A percentile compares a stretch with the other conserved stretches of the same genome.
phyloP scores from a whole-genome alignment of 2,888 invertebrate genomes.

The Drosophila stalkeri region DNA sequence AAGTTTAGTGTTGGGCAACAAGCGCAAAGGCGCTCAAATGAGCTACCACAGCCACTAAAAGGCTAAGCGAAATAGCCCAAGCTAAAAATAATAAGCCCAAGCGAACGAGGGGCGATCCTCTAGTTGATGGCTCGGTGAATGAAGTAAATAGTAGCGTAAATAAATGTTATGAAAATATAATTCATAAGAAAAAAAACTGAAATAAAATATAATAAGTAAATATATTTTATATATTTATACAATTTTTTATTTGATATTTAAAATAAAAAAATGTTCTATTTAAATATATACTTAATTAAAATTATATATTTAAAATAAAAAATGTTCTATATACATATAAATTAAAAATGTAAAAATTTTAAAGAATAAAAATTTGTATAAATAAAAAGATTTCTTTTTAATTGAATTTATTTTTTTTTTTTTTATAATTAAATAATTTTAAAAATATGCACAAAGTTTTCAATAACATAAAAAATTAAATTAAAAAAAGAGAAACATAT shows the following conservation, averaged over 20 bases:
- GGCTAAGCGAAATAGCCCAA: constrained; percentile 34
- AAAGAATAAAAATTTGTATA: too few relatives aligned
- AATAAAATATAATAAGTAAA: background rate
- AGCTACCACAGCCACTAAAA: constrained; percentile 4
- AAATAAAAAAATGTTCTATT: background rate
- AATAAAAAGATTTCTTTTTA: too few relatives aligned
- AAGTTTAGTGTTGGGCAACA: constrained; percentile 46
- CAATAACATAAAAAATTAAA: too few relatives aligned
- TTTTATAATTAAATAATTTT: too few relatives aligned
- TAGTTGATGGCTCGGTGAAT: background rate
- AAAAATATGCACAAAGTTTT: too few relatives aligned
- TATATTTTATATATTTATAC: background rate
- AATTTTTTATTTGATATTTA: background rate
- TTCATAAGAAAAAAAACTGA: too few relatives aligned
- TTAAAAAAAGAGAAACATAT: too few relatives aligned
- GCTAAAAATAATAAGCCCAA: constrained; percentile 24
- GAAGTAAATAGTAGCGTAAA: background rate
- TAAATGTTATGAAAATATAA: background rate
- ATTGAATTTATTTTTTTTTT: too few relatives aligned
- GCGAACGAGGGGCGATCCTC: constrained; percentile 3
- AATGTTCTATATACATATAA: too few relatives aligned
- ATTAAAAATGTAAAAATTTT: too few relatives aligned
- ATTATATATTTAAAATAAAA: too few relatives aligned
- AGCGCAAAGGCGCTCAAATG: constrained; percentile 10
- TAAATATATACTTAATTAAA: too few relatives aligned